Percentiles rank a stretch among this genome's conserved stretches.
Conservation (phyloP, 2,113 vertebrate species). For the Erythrolamprus reginae region DNA sequence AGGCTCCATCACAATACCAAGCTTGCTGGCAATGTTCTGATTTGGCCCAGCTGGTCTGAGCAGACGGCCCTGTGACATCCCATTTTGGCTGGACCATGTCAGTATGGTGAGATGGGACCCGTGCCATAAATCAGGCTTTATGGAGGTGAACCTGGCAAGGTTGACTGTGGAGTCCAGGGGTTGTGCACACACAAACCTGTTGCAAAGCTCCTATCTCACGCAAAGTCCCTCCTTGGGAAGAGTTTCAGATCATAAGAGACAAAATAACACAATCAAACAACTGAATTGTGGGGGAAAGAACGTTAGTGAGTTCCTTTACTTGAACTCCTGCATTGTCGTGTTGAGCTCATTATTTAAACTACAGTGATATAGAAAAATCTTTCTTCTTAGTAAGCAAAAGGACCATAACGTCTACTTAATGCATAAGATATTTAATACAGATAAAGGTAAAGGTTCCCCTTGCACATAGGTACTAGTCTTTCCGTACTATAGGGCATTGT, state of each 20-base stretch:
- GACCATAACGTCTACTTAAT: background rate
- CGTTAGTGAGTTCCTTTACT: background rate
- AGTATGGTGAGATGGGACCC: background rate
- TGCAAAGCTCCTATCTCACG: background rate
- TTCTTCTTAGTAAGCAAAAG: background rate
- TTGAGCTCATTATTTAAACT: background rate
- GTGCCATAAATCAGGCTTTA: background rate
- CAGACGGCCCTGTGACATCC: conserved; percentile 1
- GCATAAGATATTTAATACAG: background rate
- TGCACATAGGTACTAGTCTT: no score
- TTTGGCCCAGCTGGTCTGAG: conserved; percentile 18
- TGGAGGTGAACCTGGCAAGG: no score
- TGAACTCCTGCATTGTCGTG: background rate
- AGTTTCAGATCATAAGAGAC: background rate
- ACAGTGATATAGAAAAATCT: background rate
- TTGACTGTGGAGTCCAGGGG: background rate
- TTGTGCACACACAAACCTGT: background rate
- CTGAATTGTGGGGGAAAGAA: no score
- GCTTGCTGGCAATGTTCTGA: background rate
- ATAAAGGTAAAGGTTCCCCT: background rate
- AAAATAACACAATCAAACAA: background rate
- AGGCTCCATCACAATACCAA: background rate
- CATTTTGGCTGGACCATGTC: background rate
- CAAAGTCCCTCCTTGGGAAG: background rate
- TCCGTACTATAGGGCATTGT: no score